Evolutionary conservation across 2,113 vertebrate species (phyloP), one percentile per base, ranked within the genome.

Genomic region (Passer domesticus): DNA sequence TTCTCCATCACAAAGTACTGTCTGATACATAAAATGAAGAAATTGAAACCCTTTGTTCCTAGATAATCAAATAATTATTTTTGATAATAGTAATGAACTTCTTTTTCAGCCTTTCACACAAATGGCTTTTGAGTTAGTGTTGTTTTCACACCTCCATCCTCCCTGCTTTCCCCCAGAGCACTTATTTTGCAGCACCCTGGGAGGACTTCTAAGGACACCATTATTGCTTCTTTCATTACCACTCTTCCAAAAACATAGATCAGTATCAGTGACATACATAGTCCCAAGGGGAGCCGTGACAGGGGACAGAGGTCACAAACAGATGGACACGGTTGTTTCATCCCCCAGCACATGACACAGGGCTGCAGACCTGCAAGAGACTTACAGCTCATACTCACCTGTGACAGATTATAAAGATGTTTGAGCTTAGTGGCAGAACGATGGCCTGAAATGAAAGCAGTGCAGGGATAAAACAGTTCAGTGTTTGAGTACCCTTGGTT

Each of bases 251-350:
- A 66, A 64, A 62, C 17, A 2, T 21, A 22, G 49, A 20, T 33
- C 16, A 83, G n/a, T 58, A 60, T 49, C 19, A 58, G 31, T 46
- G 33, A 33, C 46, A 33, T 7, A 80, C 53, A 76, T 6, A 44
- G 20, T 56, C 28, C 33, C 50, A 27, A 39, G 28, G 35, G 14
- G 10, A 80, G 50, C 43, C 24, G 39, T 10, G 28, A 17, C 24
- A 43, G 25, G 9, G 10, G 10, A 59, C 21, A 52, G 37, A 55
- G 18, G 39, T 70, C 24, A 63, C 21, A 70, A 83, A 33, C 4
- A 21, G 3, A 6, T 1, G 3, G 50, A 31, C 0, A 0, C 31
- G 7, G 6, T 37, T 60, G 15, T 41, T 83, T 70, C 43, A 15
- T 53, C 50, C 21, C 24, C 11, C 50, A 73, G 39, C 9, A 43